Conservation (phyloP, 2,113 vertebrate genomes). For the Ciconia maguari region DNA sequence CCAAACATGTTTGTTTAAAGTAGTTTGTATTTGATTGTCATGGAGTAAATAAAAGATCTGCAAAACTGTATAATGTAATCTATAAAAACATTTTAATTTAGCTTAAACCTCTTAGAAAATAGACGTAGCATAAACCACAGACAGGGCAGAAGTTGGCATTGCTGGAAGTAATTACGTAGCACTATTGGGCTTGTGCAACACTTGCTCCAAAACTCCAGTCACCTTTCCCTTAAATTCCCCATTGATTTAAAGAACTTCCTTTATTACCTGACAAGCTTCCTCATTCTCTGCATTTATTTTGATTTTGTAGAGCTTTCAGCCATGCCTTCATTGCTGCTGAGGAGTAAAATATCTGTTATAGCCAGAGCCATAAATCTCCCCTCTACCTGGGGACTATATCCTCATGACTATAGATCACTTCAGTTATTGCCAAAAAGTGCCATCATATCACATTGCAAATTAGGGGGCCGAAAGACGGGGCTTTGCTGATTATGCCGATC, state of each 20-base stretch:
- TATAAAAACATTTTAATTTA: not conserved
- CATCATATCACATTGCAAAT: constrained; percentile 56
- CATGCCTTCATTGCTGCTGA: constrained; percentile 68
- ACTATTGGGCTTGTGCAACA: not conserved
- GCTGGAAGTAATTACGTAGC: not conserved
- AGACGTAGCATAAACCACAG: not conserved
- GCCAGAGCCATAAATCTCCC: constrained; percentile 62
- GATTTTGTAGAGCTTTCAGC: constrained; percentile 71
- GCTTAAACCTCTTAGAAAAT: not conserved
- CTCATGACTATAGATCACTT: constrained; percentile 55
- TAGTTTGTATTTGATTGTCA: not conserved
- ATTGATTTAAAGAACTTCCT: constrained; percentile 66
- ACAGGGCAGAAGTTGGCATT: not conserved
- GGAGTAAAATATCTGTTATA: constrained; percentile 67
- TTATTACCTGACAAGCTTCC: constrained; percentile 70
- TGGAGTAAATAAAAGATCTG: not conserved
- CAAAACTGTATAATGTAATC: not conserved
- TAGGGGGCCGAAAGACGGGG: constrained; percentile 16
- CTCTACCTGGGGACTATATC: constrained; percentile 35
- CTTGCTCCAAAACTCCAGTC: constrained; percentile 8
- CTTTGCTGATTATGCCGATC: not conserved
- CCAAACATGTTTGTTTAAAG: not conserved
- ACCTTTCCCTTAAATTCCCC: constrained; percentile 50
- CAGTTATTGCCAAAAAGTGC: constrained; percentile 53
- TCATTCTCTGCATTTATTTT: constrained; percentile 70